Percentiles rank a stretch among this genome's conserved stretches.
These are phyloP conservation scores for Diachasmimorpha longicaudata DNA, from an alignment of 1,140 invertebrate species.

Conservation along the genomic window DNA sequence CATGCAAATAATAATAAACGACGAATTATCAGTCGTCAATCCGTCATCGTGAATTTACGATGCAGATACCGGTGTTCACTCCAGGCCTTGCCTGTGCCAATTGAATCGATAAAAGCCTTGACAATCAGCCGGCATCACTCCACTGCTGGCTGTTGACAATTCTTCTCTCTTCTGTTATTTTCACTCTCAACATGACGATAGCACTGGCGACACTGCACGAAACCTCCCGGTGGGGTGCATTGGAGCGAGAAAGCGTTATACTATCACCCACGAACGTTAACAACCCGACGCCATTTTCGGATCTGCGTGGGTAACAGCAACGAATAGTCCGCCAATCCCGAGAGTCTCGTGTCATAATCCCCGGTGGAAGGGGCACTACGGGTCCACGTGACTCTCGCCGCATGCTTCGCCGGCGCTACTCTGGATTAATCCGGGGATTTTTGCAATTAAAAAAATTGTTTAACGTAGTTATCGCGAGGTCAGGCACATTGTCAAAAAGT, in stretches of 20 bases:
- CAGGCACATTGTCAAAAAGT: too few species aligned
- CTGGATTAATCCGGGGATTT: not conserved
- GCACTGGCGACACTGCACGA: not conserved
- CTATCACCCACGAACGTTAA: not conserved
- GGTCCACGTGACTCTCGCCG: slow-evolving; percentile 35
- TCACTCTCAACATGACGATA: not conserved
- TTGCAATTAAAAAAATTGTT: not conserved
- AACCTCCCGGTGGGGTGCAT: not conserved
- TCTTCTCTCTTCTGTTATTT: not conserved
- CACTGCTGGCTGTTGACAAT: not conserved
- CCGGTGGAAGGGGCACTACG: not conserved
- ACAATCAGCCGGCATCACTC: not conserved
- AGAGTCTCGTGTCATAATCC: slow-evolving; percentile 11
- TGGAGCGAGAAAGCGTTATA: not conserved
- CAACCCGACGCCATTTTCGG: slow-evolving; percentile 9
- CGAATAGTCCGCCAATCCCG: slow-evolving; percentile 28
- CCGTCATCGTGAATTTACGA: not conserved
- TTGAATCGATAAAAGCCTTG: slow-evolving; percentile 18
- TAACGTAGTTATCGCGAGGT: too few species aligned
- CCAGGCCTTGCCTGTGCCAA: not conserved
- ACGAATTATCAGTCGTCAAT: not conserved
- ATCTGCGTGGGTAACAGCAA: not conserved
- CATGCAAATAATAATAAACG: not conserved
- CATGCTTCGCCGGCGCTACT: slow-evolving; percentile 21
- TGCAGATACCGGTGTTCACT: not conserved